Evolutionary conservation across 2,888 invertebrate species (phyloP).

Genomic region (Holacanthella duospinosa): DNA sequence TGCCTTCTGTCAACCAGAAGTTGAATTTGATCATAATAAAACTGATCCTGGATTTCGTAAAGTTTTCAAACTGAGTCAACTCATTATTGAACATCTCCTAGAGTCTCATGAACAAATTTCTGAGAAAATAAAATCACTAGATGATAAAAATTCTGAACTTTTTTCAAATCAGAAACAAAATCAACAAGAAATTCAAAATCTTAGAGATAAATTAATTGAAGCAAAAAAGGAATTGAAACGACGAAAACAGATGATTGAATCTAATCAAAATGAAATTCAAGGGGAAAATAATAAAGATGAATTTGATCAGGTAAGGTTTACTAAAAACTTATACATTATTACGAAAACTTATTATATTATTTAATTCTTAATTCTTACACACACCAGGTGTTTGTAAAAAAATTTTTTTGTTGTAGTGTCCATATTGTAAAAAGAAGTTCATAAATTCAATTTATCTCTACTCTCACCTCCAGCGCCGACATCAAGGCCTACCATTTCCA

Average conservation of each 20-base stretch:
- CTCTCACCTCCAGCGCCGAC: constrained; percentile 32
- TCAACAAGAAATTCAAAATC: neutral
- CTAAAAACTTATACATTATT: too few relatives aligned
- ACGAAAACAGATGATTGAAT: neutral
- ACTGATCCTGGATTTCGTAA: neutral
- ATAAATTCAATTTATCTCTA: constrained; percentile 21
- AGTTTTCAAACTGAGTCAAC: neutral
- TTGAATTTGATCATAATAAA: neutral
- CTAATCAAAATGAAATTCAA: neutral
- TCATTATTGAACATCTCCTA: neutral
- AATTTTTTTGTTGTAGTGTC: constrained; percentile 8
- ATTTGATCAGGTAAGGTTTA: neutral
- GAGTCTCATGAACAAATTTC: neutral
- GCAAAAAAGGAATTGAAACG: neutral
- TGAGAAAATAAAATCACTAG: neutral
- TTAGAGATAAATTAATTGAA: neutral
- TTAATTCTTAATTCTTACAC: neutral
- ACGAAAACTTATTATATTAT: neutral
- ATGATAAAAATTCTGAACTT: neutral
- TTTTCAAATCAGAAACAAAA: neutral
- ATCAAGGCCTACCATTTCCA: constrained; percentile 34
- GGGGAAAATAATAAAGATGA: neutral
- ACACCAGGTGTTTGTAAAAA: too few relatives aligned
- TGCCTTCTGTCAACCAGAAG: neutral
- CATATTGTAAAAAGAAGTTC: constrained; percentile 32